Evolutionary conservation across 64 coral and sea anemone species (phyloP), one percentile per base, ranked within the genome.

Genomic region (Porites lutea): DNA sequence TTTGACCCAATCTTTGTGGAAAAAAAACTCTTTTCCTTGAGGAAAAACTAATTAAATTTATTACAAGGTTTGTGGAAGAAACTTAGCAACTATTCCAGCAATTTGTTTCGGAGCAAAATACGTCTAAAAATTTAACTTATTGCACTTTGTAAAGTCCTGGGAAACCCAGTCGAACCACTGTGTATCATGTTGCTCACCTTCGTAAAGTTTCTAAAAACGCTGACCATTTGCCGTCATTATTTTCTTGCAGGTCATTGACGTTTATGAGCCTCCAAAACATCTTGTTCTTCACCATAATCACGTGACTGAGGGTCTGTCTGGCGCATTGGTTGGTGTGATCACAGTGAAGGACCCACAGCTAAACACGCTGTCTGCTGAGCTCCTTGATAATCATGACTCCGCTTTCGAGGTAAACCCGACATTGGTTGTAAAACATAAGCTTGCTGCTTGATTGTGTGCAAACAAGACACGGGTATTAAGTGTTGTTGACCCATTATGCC

Each of bases 231-330:
- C 13, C 60, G 15, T 5, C 43, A 48, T 14, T 63, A 23, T 61
- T n/a, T 44, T 4, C 48, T 63, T 63, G 52, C n/a, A 96, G 94
- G 86, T 96, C 6, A 82, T 75, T 62, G 94, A 96, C 74, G 84
- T 96, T 15, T 92, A 75, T 57, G 94, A 96, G 45, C 48, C 79
- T 2, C 94, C 94, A 0, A 60, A 96, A 60, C 90, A 96, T 73
- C n/a, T 96, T n/a, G 51, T 92, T 16, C 94, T 96, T 47, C 94
- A 96, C 70, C 94, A 96, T 88, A 89, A 88, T 52, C 71, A 69
- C 27, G 94, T 96, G 52, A 62, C 48, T 22, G 94, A 96, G 43
- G 92, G 88, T 65, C 6, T 71, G 7, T 79, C 79, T 16, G 86
- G 88, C 55, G 64, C 90, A 23, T 61, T 96, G 64, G 94, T 96